Conservation (phyloP, 2,797 vertebrate species). For the Anguilla anguilla region DNA sequence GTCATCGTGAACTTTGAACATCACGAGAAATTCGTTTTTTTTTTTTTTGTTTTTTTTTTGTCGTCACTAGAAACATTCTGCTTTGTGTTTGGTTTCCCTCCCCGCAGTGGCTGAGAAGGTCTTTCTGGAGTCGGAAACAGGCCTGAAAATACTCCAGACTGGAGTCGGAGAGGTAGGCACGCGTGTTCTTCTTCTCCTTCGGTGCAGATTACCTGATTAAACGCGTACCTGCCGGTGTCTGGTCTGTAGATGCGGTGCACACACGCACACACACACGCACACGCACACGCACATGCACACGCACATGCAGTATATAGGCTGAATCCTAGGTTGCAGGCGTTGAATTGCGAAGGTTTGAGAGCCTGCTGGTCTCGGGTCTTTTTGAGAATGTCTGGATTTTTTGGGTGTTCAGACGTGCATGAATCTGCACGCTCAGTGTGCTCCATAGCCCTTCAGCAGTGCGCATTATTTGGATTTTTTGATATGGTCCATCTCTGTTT, state of each 20-base stretch:
- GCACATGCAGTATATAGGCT: not conserved
- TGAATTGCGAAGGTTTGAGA: not conserved
- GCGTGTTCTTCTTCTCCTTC: not conserved
- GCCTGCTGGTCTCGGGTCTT: not conserved
- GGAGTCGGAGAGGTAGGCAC: constrained; percentile 84
- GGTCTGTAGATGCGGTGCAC: not conserved
- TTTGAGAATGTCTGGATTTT: not conserved
- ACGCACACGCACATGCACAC: not conserved
- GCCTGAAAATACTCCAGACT: constrained; percentile 85
- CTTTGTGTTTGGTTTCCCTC: constrained; percentile 4
- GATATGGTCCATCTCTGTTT: constrained; percentile 22
- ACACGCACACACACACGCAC: not conserved
- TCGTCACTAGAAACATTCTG: not conserved
- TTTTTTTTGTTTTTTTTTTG: too few relatives aligned
- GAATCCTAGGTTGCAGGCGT: not conserved
- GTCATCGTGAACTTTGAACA: not conserved
- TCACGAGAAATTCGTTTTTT: not conserved
- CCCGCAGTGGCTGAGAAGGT: constrained; percentile 79
- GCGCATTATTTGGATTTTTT: not conserved
- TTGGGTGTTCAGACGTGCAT: not conserved
- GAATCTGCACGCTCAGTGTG: not conserved
- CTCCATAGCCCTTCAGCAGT: not conserved
- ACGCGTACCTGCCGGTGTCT: not conserved
- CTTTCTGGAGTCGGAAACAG: constrained; percentile 80
- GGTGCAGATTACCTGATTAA: not conserved